Conservation (phyloP, 1,140 invertebrate species). For the Heliconius hermathena region DNA sequence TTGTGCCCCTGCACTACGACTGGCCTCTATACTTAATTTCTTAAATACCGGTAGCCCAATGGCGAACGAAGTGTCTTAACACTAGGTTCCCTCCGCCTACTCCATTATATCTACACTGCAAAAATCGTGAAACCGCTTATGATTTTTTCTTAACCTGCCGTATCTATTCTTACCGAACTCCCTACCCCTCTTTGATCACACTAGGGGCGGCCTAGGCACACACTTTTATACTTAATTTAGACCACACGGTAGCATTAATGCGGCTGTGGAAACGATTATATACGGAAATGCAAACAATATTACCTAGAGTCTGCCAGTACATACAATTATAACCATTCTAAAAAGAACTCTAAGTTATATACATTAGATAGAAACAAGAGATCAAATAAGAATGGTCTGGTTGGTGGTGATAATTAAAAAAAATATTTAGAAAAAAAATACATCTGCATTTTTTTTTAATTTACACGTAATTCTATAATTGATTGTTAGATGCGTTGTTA, state of each 20-base stretch:
- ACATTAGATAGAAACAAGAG: background rate
- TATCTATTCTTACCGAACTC: constrained; percentile 39
- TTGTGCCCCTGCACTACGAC: too few relatives aligned
- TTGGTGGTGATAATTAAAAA: background rate
- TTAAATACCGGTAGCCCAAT: too few relatives aligned
- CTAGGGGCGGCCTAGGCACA: constrained; percentile 54
- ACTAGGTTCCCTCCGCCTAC: background rate
- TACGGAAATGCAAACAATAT: constrained; percentile 42
- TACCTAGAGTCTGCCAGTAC: constrained; percentile 9
- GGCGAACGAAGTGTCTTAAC: background rate
- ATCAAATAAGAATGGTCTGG: background rate
- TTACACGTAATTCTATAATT: background rate
- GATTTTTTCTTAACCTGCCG: background rate
- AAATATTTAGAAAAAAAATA: background rate
- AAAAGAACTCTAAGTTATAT: background rate
- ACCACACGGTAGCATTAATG: constrained; percentile 63
- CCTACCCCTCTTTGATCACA: constrained; percentile 54
- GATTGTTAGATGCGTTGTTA: background rate
- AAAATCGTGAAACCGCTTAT: background rate
- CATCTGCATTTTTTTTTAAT: background rate
- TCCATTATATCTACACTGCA: background rate
- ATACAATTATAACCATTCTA: background rate
- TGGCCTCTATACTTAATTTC: too few relatives aligned
- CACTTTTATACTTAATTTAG: constrained; percentile 67
- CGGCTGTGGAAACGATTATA: constrained; percentile 43